These are phyloP conservation scores for Ceratina calcarata DNA, from an alignment of 1,140 invertebrate genomes.

Conservation along the genomic window DNA sequence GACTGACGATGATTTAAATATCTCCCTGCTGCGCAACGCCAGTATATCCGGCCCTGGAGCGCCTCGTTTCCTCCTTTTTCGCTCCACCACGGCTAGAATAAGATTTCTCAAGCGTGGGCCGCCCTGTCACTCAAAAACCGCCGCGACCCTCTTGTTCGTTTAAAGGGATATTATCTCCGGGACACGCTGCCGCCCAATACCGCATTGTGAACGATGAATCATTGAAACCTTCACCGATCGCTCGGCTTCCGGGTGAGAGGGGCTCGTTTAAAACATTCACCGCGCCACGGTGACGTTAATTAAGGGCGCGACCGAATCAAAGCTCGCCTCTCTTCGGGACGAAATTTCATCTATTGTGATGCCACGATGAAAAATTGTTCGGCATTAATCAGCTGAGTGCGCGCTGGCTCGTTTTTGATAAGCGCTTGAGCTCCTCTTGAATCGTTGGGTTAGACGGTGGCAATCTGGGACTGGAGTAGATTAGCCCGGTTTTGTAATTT, in stretches of 20 bases:
- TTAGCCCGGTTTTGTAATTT: slow-evolving; percentile 21
- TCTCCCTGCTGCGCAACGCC: slow-evolving; percentile 13
- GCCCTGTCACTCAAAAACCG: slow-evolving; percentile 45
- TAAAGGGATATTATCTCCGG: slow-evolving; percentile 61
- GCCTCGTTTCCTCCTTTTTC: slow-evolving; percentile 40
- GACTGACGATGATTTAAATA: slow-evolving; percentile 64
- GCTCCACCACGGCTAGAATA: slow-evolving; percentile 45
- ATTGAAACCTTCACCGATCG: slow-evolving; percentile 56
- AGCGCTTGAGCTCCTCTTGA: background rate
- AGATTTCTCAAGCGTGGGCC: slow-evolving; percentile 44
- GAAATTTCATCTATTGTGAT: slow-evolving; percentile 22
- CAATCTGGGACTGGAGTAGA: background rate
- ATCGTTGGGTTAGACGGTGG: background rate
- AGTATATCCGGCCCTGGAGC: slow-evolving; percentile 13
- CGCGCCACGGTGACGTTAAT: slow-evolving; percentile 52
- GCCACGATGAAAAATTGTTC: slow-evolving; percentile 13
- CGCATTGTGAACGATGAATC: slow-evolving; percentile 61
- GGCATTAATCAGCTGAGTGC: background rate
- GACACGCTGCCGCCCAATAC: slow-evolving; percentile 46
- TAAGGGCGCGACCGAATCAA: slow-evolving; percentile 45
- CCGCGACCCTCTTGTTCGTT: slow-evolving; percentile 47
- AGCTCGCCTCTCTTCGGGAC: background rate
- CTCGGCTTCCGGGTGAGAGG: background rate
- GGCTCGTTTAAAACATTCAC: slow-evolving; percentile 43
- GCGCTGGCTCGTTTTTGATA: background rate